phyloP scores from a whole-genome alignment of 2,797 vertebrate genomes.

The Philypnodon macrostomus region DNA sequence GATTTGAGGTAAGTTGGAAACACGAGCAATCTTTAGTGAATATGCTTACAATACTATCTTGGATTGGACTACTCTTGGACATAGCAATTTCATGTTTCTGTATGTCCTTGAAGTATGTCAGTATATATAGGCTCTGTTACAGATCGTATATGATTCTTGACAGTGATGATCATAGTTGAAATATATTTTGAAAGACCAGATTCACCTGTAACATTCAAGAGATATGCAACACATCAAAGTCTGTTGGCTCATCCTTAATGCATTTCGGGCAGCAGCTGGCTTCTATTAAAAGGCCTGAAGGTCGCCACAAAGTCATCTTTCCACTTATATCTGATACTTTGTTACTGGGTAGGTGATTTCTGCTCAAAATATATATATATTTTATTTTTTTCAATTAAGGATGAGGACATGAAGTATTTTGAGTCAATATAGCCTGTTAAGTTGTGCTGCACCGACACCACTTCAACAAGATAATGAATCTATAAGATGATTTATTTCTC shows the following conservation, averaged over 20 bases:
- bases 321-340: no score
- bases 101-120: not conserved
- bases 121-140: no score
- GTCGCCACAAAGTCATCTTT: slow-evolving; percentile 2
- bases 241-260: slow-evolving; percentile 56
- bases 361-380: no score
- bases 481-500: no score
- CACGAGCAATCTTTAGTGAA: slow-evolving; percentile 55
- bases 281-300: no score
- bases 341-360: no score
- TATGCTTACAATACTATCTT: not conserved
- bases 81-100: not conserved
- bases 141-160: slow-evolving; percentile 10
- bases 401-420: no score
- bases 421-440: no score
- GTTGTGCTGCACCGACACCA: no score
- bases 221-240: slow-evolving; percentile 68
- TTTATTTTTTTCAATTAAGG: no score
- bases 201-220: slow-evolving; percentile 40
- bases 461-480: no score
- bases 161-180: slow-evolving; percentile 59
- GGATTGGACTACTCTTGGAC: not conserved
- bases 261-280: slow-evolving; percentile 47
- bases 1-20: slow-evolving; percentile 31
- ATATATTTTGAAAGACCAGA: slow-evolving; percentile 57